Evolutionary conservation across 2,888 invertebrate species (phyloP).

Genomic region (Drosophila vallismaia): DNA sequence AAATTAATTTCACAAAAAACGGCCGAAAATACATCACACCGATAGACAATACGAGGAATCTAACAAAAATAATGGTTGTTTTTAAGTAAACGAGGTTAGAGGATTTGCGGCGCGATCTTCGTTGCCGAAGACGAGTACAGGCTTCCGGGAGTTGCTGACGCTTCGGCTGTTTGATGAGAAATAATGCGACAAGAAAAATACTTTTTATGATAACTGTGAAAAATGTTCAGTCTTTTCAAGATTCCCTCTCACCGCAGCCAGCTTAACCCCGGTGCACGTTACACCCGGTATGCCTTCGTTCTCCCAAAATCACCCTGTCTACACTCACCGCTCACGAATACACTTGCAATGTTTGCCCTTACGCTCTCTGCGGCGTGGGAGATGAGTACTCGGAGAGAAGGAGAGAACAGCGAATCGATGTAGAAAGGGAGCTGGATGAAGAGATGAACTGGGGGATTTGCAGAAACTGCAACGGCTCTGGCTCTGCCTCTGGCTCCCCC

Average conservation of each 20-base stretch:
- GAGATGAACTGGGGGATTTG: conserved; percentile 1
- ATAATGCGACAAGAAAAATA: background rate
- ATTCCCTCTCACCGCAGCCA: too few relatives aligned
- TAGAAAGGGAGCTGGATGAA: background rate
- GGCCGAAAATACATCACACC: conserved; percentile 43
- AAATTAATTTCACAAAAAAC: conserved; percentile 8
- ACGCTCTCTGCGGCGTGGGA: background rate
- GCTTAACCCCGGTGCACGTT: background rate
- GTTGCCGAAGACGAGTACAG: too few relatives aligned
- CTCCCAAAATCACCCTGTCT: background rate
- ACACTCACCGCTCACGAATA: too few relatives aligned
- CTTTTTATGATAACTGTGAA: too few relatives aligned
- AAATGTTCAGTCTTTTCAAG: too few relatives aligned
- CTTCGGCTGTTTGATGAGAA: conserved; percentile 1
- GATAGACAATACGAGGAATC: conserved; percentile 22
- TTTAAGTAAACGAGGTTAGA: conserved; percentile 1
- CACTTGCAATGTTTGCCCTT: background rate
- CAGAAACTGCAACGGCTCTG: conserved; percentile 4
- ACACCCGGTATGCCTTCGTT: background rate
- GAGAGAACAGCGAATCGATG: background rate
- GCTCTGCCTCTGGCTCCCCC: background rate
- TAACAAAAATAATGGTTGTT: background rate
- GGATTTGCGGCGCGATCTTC: background rate
- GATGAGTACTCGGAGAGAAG: background rate
- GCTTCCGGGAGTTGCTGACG: background rate